Conservation (phyloP, 1,140 invertebrate species). For the Papilio glaucus region DNA sequence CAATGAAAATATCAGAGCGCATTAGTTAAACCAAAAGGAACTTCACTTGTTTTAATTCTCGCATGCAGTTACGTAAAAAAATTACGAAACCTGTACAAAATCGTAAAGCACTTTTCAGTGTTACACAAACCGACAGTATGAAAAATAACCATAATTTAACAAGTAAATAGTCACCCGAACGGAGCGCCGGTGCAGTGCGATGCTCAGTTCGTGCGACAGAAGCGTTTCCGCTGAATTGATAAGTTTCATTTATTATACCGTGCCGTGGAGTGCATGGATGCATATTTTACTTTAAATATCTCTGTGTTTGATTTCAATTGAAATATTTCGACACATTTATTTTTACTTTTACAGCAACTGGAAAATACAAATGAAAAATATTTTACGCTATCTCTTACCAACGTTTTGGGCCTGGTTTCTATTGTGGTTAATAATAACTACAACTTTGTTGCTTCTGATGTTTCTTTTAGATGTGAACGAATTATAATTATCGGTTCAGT, state of each 20-base stretch:
- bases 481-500: no score
- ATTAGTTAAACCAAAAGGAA: neutral
- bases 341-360: neutral
- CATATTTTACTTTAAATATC: conserved; percentile 2
- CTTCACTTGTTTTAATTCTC: neutral
- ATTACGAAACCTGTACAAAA: neutral
- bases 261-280: neutral
- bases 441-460: no score
- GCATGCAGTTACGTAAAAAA: neutral
- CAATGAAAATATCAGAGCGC: neutral
- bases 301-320: neutral
- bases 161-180: neutral
- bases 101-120: neutral
- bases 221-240: conserved; percentile 9
- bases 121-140: neutral
- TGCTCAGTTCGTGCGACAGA: conserved; percentile 6
- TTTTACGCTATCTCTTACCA: neutral
- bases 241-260: conserved; percentile 13
- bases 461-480: no score
- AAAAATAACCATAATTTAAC: conserved; percentile 11
- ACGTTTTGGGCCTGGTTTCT: neutral
- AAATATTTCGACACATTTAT: neutral
- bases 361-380: neutral
- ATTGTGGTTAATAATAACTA: no score
- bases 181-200: neutral